phyloP scores from a whole-genome alignment of 2,113 vertebrate genomes.

The Corynorhinus townsendii region DNA sequence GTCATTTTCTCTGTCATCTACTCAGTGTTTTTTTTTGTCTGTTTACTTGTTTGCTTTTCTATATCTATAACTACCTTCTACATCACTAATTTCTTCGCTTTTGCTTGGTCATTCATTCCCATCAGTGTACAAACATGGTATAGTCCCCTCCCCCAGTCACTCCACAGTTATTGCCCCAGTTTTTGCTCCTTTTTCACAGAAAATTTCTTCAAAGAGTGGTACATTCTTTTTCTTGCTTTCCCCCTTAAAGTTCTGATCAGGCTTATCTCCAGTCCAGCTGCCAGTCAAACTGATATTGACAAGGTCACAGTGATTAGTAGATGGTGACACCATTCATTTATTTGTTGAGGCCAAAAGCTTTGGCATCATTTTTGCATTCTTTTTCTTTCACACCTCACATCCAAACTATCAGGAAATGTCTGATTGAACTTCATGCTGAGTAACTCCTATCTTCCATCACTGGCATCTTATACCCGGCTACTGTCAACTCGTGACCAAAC shows the following conservation, averaged over 20 bases:
- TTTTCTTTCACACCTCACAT: background rate
- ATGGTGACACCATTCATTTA: background rate
- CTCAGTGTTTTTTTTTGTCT: background rate
- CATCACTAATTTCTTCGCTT: background rate
- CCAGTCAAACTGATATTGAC: background rate
- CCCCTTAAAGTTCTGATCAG: background rate
- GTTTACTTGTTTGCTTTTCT: background rate
- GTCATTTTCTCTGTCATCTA: background rate
- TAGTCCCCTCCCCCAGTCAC: background rate
- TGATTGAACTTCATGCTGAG: background rate
- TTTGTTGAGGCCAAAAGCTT: background rate
- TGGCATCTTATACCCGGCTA: background rate
- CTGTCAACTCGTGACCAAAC: background rate
- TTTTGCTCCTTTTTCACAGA: background rate
- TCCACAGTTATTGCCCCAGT: background rate
- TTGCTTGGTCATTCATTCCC: background rate
- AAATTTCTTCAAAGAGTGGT: background rate
- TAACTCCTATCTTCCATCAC: background rate
- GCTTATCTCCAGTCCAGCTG: background rate
- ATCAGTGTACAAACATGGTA: background rate
- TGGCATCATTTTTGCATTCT: background rate
- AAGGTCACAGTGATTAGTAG: background rate
- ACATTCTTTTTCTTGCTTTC: background rate
- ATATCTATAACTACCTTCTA: background rate
- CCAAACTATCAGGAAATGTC: background rate